Base-by-base conservation (phyloP, 1,140 invertebrate species). In the Portunus trituberculatus region DNA sequence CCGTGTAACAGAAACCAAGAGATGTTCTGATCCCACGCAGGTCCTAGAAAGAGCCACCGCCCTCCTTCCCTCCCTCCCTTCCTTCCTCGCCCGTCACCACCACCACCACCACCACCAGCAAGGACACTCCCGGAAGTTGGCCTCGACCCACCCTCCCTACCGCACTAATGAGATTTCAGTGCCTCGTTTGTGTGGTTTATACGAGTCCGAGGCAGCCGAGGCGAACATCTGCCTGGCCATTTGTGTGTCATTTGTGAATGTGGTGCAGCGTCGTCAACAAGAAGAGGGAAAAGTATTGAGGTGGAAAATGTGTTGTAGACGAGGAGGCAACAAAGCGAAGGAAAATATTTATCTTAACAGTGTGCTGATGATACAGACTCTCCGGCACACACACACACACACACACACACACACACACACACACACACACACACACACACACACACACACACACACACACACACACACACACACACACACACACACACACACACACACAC, bases 81-180 rank as follows among this genome's bases (percentile, higher is more conserved):
- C 28, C 10, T 25, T 31, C 28, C n/a, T n/a, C 89, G 4, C 89
- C 76, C 76, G 12, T 8, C 31, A n/a, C 45, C 16, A 25, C 28
- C 46, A 48, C 46, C 89, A 29, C 16, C 83, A 29, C 84, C 93
- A 67, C 76, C 93, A 29, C 12, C 83, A 31, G 46, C 91, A 82
- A 93, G 91, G 76, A 84, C 91, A 93, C 92, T 93, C 93, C 93
- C 88, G 67, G 76, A 91, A 83, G 88, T 67, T 90, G 88, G 52
- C 59, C 87, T 94, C 93, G 29, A 29, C 93, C 87, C 52, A 28
- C 32, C 93, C 16, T 48, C 88, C 67, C 93, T 16, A 91, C 93
- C 88, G 8, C n/a, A 94, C 93, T 94, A 91, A 94, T 94, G 93
- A 94, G 93, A 94, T 91, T 94, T 94, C 93, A 94, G 93, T 45